phyloP scores from a whole-genome alignment of 2,888 invertebrate genomes.

The Hypsopygia costalis region DNA sequence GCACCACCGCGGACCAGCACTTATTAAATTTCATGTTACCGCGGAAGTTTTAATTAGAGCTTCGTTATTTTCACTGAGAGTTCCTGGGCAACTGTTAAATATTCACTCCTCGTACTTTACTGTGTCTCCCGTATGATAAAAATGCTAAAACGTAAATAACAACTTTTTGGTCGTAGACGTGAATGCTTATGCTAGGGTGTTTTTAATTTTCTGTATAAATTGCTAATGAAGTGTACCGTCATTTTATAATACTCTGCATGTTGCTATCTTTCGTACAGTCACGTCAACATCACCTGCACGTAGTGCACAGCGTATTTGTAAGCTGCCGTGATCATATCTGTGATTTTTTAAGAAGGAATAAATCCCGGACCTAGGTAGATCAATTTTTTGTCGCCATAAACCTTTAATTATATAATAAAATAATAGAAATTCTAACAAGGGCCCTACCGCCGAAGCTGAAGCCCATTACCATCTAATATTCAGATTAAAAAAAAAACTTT shows the following conservation, averaged over 20 bases:
- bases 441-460: too few relatives aligned
- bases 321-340: too few relatives aligned
- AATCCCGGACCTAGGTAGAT: too few relatives aligned
- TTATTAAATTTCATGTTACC: constrained; percentile 39
- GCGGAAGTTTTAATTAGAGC: constrained; percentile 45
- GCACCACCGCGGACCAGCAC: constrained; percentile 6
- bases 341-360: too few relatives aligned
- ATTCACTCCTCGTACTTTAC: constrained; percentile 26
- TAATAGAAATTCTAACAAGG: too few relatives aligned
- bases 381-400: too few relatives aligned
- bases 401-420: too few relatives aligned
- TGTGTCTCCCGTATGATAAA: constrained; percentile 6
- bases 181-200: not conserved
- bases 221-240: constrained; percentile 1
- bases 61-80: constrained; percentile 30
- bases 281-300: too few relatives aligned
- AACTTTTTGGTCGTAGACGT: not conserved
- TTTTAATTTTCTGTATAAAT: constrained; percentile 1
- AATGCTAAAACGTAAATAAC: not conserved
- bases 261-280: too few relatives aligned
- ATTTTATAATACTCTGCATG: not conserved
- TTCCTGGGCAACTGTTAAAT: constrained; percentile 24
- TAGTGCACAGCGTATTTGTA: too few relatives aligned
- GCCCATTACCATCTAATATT: too few relatives aligned
- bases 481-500: too few relatives aligned